phyloP scores from a whole-genome alignment of 2,113 vertebrate genomes.

The Pedetes capensis region DNA sequence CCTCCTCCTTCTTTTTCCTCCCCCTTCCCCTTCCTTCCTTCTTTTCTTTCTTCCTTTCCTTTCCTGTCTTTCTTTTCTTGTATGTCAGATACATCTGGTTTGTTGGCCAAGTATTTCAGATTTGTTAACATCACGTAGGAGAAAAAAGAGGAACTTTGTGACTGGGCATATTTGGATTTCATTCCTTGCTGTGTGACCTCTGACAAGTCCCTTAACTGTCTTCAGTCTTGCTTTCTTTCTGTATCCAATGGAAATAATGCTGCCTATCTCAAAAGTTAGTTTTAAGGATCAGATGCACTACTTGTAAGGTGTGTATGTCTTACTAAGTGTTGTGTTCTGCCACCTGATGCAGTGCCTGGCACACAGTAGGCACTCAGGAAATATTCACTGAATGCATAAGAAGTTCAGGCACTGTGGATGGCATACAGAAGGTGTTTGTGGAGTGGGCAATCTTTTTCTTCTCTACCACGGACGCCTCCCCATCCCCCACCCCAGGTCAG shows the following conservation, averaged over 20 bases:
- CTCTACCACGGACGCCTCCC: neutral
- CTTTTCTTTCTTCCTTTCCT: too few relatives aligned
- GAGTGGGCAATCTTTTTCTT: neutral
- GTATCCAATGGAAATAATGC: neutral
- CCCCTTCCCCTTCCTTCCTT: too few relatives aligned
- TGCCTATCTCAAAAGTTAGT: neutral
- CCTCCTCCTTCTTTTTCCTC: too few relatives aligned
- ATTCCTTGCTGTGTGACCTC: neutral
- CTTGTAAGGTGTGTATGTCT: neutral
- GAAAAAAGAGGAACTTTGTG: neutral
- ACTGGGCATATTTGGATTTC: neutral
- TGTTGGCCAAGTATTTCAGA: neutral
- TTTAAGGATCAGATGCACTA: neutral
- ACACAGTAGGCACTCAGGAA: neutral
- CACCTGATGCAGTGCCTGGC: neutral
- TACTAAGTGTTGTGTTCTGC: neutral
- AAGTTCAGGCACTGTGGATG: neutral
- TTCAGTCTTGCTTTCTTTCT: neutral
- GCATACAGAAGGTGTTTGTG: neutral
- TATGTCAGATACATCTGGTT: neutral
- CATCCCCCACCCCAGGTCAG: neutral
- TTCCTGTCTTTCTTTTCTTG: neutral
- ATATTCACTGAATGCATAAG: neutral
- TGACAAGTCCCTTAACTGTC: neutral
- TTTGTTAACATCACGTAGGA: neutral